Evolutionary conservation across 2,797 vertebrate species (phyloP).

Genomic region (Gambelia wislizenii): DNA sequence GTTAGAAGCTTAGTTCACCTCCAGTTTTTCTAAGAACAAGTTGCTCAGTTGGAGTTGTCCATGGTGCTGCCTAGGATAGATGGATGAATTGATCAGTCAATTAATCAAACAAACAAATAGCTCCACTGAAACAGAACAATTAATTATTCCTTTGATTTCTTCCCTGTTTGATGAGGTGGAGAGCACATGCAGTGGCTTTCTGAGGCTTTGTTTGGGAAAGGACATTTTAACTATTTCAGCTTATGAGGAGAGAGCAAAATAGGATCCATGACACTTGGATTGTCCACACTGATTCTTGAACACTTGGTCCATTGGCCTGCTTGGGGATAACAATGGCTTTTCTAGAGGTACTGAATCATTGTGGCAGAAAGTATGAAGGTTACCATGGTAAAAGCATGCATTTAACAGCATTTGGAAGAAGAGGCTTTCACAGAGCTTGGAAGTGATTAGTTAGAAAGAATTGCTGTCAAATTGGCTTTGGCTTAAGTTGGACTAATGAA

Average conservation of each 20-base stretch:
- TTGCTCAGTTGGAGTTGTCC: slow-evolving; percentile 5
- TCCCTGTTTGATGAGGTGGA: no score
- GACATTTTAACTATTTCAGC: background rate
- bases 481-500: no score
- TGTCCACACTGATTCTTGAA: background rate
- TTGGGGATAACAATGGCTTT: background rate
- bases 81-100: background rate
- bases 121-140: background rate
- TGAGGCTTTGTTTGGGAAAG: background rate
- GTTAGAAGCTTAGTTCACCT: background rate
- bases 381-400: background rate
- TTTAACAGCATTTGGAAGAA: background rate
- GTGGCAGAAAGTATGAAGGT: background rate
- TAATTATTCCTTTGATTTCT: background rate
- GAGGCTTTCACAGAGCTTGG: no score
- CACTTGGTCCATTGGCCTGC: background rate
- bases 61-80: background rate
- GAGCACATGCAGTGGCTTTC: background rate
- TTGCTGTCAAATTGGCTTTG: no score
- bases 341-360: background rate
- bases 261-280: background rate
- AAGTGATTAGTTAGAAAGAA: no score
- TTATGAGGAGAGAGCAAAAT: background rate
- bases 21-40: background rate
- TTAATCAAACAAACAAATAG: background rate